Evolutionary conservation across 2,888 invertebrate genomes (phyloP), one percentile per base, ranked within the genome.

Genomic region (Sphinx pinastri): DNA sequence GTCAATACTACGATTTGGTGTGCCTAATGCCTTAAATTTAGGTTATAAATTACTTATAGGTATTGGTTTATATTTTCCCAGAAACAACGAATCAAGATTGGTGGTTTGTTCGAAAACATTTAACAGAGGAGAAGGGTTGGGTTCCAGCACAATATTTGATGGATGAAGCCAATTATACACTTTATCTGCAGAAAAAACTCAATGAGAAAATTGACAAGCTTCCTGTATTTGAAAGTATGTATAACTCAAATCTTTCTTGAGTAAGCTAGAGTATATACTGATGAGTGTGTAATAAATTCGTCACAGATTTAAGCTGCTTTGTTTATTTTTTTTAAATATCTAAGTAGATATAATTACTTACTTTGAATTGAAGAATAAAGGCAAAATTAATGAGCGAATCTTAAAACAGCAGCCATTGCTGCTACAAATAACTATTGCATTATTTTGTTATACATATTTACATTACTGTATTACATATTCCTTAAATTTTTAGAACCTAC

Each of bases 111-210:
- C 96, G 96, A 79, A 98, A 98, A 88, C 96, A 97, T 86, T 93
- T 98, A 45, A 98, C 98, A 0, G 97, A 98, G 86, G 98, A 98
- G 90, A 97, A 97, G 80, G 98, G 98, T 72, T 98, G 98, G 97
- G 98, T 98, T n/a, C 98, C 98, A 16, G 97, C 98, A 0, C 97
- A 97, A 84, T 97, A 97, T 83, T 94, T 98, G 5, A 96, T 98
- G 95, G 97, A 97, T 80, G 97, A 97, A 86, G 94, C 94, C 4
- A 96, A 96, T 78, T 98, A 98, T 82, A 96, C 96, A 0, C 91
- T 96, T 60, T 98, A 98, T 81, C 95, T 98, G 12, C 97, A 98
- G 84, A 97, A 97, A 89, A 98, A 98, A 89, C 92, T 98, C 1
- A 97, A 98, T 81, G 98, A 98, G 86, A 98, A 98, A 88, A 98